phyloP scores from a whole-genome alignment of 2,113 vertebrate species.

The Heterotis niloticus region DNA sequence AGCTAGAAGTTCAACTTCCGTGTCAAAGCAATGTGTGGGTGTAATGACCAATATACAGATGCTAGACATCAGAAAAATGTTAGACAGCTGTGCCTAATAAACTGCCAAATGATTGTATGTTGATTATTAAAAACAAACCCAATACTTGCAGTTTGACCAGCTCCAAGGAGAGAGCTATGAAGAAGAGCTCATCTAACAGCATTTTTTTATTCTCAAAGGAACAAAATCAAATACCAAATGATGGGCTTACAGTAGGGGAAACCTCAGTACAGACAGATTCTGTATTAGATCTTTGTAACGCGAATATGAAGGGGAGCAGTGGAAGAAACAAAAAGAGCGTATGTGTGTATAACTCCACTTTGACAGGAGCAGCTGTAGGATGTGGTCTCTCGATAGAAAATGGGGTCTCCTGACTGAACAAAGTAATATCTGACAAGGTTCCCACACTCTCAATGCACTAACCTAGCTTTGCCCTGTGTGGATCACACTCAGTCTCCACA shows the following conservation, averaged over 20 bases:
- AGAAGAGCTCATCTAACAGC: neutral
- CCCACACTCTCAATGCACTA: slow-evolving; percentile 4
- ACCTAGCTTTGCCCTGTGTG: slow-evolving; percentile 35
- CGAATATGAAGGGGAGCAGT: neutral
- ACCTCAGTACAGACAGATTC: neutral
- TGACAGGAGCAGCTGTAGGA: neutral
- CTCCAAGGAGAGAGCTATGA: neutral
- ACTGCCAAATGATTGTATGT: too few relatives aligned
- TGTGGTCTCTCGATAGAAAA: slow-evolving; percentile 4
- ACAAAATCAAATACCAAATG: too few relatives aligned
- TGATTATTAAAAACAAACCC: too few relatives aligned
- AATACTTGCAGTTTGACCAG: too few relatives aligned
- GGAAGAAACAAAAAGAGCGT: too few relatives aligned
- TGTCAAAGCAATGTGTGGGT: too few relatives aligned
- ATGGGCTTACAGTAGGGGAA: neutral
- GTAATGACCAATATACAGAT: too few relatives aligned
- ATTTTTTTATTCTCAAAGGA: too few relatives aligned
- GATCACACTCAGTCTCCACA: slow-evolving; percentile 49
- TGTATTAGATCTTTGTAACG: neutral
- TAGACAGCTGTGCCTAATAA: too few relatives aligned
- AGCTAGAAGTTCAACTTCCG: too few relatives aligned
- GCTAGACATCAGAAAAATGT: too few relatives aligned
- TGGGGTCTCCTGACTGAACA: neutral
- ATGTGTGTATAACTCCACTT: neutral
- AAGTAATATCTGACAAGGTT: neutral